Conservation (phyloP, 2,888 invertebrate species). For the Spodoptera littoralis region DNA sequence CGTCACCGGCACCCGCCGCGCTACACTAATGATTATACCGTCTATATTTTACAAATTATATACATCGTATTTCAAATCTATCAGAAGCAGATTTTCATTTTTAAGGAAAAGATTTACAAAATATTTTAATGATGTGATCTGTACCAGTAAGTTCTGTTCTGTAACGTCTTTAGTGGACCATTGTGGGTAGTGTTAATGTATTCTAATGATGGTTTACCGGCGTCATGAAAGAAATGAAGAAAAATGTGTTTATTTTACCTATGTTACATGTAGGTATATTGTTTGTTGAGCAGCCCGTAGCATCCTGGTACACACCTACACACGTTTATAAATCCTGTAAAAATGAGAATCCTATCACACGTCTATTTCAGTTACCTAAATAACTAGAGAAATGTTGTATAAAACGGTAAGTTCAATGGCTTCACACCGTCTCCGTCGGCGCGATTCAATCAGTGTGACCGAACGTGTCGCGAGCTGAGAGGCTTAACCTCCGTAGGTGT, state of each 20-base stretch:
- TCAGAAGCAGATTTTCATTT: slow-evolving; percentile 31
- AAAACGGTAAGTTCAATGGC: slow-evolving; percentile 10
- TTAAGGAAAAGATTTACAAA: background rate
- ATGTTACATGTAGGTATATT: too few relatives aligned
- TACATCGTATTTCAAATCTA: slow-evolving; percentile 16
- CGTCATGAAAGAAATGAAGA: too few relatives aligned
- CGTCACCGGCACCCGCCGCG: slow-evolving; percentile 64
- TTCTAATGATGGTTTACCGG: too few relatives aligned
- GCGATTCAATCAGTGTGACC: slow-evolving; percentile 71
- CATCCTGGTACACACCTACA: too few relatives aligned
- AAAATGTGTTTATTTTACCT: too few relatives aligned
- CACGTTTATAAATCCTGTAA: too few relatives aligned
- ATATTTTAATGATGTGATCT: background rate
- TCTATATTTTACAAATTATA: slow-evolving; percentile 45
- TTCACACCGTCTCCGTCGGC: slow-evolving; percentile 23
- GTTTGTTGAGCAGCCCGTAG: too few relatives aligned
- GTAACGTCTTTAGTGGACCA: too few relatives aligned
- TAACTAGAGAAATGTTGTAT: background rate
- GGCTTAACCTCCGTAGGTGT: slow-evolving; percentile 74
- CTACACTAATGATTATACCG: slow-evolving; percentile 59
- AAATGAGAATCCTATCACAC: too few relatives aligned
- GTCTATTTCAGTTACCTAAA: slow-evolving; percentile 5
- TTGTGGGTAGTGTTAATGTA: too few relatives aligned
- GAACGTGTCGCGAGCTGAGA: slow-evolving; percentile 63
- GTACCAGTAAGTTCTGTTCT: too few relatives aligned